phyloP scores from a whole-genome alignment of 2,113 vertebrate species.

The Carassius carassius region DNA sequence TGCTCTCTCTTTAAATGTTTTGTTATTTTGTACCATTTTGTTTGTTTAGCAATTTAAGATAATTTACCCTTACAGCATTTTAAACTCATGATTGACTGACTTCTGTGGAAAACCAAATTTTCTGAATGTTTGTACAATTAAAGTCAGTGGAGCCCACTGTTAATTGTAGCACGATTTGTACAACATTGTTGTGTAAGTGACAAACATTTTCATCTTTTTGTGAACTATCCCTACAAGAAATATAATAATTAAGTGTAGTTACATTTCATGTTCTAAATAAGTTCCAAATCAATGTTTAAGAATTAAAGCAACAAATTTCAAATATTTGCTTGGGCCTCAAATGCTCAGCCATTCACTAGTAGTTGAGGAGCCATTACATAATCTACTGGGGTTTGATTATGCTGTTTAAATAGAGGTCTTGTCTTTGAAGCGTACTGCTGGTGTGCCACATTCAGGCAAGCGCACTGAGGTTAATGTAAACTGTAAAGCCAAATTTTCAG shows the following conservation, averaged over 20 bases:
- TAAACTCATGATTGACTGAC: not conserved
- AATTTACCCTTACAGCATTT: not conserved
- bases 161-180: not conserved
- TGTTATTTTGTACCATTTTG: not conserved
- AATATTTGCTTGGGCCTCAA: not conserved
- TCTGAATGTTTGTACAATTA: not conserved
- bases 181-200: not conserved
- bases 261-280: not conserved
- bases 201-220: not conserved
- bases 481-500: slow-evolving; percentile 67
- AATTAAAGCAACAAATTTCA: not conserved
- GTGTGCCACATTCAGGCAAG: slow-evolving; percentile 59
- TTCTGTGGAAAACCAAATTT: not conserved
- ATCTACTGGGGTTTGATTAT: slow-evolving; percentile 12
- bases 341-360: not conserved
- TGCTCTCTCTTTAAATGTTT: not conserved
- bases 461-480: slow-evolving; percentile 70
- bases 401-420: slow-evolving; percentile 49
- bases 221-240: not conserved
- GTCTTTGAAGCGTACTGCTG: slow-evolving; percentile 44
- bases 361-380: not conserved
- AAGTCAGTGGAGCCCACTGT: not conserved
- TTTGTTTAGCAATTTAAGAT: slow-evolving; percentile 12
- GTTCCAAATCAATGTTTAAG: not conserved
- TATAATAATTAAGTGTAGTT: not conserved